Base-by-base conservation (phyloP, 2,888 invertebrate genomes). In the Lithophane socia region DNA sequence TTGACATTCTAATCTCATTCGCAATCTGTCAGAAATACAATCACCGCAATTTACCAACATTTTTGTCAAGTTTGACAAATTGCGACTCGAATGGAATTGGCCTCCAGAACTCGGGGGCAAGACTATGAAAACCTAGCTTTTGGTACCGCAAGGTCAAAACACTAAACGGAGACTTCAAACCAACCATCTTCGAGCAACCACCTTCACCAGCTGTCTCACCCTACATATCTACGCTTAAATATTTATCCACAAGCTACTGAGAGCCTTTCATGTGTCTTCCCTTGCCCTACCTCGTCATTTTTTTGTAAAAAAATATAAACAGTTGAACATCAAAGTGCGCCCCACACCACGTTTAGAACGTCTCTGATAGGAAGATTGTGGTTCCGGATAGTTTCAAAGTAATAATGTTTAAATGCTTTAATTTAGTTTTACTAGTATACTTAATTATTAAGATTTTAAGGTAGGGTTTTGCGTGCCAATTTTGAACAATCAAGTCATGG, bases 311-410 rank as follows among this genome's bases (percentile, higher is more conserved):
- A 87, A 90, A 91, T 91, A 91, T 90, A 91, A 91, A 90, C 88
- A 90, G 85, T 76, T 71, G 73, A 88, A 94, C 91, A 89, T 94
- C 94, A 94, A 94, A 94, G 93, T 92, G 89, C 83, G 89, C 94
- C 94, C 85, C 94, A 93, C 93, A 91, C 90, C 80, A 86, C 76
- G 93, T 73, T 90, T 80, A 21, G 42, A 58, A 70, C 24, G 54
- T 64, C 58, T 49, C 52, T 84, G 18, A 18, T 47, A 18, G 21
- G 60, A 68, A 61, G 37, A 29, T 5, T 0, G 58, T 72, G 85
- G 83, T 83, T 85, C 83, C 85, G 85, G 77, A 85, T 67, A 75
- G 13, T 37, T 68, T 3, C 2, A 21, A 21, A 9, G 21, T 52
- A 52, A 52, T 52, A 0, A 21, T 21, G 29, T 49, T 66, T 18